Percentiles rank a stretch among this genome's conserved stretches.
These are phyloP conservation scores for Lasiurus cinereus DNA, from an alignment of 2,113 vertebrate species.

Conservation along the genomic window DNA sequence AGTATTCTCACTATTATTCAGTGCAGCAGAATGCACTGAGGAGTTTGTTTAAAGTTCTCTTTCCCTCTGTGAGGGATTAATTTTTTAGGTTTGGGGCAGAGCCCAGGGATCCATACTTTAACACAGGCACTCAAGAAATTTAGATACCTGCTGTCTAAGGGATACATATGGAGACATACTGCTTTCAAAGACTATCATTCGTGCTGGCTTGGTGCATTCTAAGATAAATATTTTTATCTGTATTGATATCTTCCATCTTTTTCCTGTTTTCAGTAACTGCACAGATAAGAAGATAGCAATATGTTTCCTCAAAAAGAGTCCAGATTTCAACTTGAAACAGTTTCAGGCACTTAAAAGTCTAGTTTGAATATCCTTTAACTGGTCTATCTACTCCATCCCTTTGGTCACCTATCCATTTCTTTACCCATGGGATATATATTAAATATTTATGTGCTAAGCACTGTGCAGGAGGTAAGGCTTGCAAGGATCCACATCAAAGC, in stretches of 20 bases:
- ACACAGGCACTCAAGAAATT: background rate
- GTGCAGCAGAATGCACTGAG: background rate
- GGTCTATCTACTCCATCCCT: background rate
- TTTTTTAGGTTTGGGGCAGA: background rate
- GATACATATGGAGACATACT: background rate
- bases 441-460: background rate
- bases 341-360: background rate
- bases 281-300: background rate
- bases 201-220: background rate
- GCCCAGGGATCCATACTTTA: background rate
- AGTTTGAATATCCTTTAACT: background rate
- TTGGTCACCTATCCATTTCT: background rate
- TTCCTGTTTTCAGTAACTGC: background rate
- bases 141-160: background rate
- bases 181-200: background rate
- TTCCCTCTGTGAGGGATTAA: background rate
- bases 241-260: background rate
- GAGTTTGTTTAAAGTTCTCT: background rate
- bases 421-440: accelerated
- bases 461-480: background rate
- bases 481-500: background rate
- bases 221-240: background rate
- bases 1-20: background rate
- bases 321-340: background rate
- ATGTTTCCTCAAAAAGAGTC: background rate